Evolutionary conservation across 2,888 invertebrate genomes (phyloP).

Genomic region (Cacoxenus indagator): DNA sequence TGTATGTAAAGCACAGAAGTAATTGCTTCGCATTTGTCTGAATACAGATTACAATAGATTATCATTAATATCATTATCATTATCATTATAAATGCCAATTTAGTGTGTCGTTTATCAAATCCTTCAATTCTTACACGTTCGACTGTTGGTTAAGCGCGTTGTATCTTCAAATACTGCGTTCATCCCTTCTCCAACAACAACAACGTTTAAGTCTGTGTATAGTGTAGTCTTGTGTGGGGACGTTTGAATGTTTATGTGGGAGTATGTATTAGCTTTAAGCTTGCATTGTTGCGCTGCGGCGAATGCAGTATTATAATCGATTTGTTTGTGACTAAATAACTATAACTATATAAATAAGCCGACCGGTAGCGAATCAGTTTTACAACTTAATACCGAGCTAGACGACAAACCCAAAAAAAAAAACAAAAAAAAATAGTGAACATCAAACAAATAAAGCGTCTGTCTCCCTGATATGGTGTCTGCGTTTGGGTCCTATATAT

Average conservation of each 20-base stretch:
- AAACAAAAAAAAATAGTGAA: no score
- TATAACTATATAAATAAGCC: background rate
- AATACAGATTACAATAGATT: constrained; percentile 15
- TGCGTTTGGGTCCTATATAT: background rate
- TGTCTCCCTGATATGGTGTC: constrained; percentile 35
- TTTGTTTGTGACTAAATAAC: background rate
- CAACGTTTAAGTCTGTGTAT: no score
- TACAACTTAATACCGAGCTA: no score
- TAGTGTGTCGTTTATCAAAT: no score
- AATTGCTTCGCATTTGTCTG: background rate
- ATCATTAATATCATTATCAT: constrained; percentile 28
- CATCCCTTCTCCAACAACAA: no score
- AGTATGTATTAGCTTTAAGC: background rate
- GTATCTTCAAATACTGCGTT: no score
- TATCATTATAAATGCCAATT: background rate
- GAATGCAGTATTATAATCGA: background rate
- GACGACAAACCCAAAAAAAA: no score
- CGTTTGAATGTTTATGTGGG: background rate
- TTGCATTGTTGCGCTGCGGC: background rate
- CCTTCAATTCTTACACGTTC: no score
- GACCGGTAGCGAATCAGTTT: no score
- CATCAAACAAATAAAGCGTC: background rate
- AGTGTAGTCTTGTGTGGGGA: no score
- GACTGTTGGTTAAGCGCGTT: no score
- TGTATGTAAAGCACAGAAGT: constrained; percentile 7